Conservation (phyloP, 2,888 invertebrate species). For the Phortica magna region DNA sequence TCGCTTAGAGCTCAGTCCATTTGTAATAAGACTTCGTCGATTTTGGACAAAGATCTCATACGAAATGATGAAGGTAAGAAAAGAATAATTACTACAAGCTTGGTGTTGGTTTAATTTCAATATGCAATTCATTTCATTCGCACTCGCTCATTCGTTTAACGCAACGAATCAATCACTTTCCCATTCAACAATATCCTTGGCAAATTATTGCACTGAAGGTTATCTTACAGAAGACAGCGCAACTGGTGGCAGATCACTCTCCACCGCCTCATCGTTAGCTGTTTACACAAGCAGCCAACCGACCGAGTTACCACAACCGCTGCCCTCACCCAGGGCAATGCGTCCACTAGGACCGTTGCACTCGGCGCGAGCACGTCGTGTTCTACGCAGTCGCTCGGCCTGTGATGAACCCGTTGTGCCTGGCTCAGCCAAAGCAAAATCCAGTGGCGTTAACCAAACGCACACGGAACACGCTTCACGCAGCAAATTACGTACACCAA, state of each 20-base stretch:
- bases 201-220: slow-evolving; percentile 68
- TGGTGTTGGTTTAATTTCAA: neutral
- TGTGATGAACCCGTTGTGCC: slow-evolving; percentile 43
- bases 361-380: slow-evolving; percentile 74
- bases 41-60: neutral
- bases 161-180: slow-evolving; percentile 31
- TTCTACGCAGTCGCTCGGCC: slow-evolving; percentile 72
- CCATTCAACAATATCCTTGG: slow-evolving; percentile 20
- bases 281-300: slow-evolving; percentile 37
- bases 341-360: slow-evolving; percentile 74
- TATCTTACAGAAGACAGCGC: slow-evolving; percentile 78
- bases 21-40: too few relatives aligned
- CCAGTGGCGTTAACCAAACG: slow-evolving; percentile 39
- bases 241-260: slow-evolving; percentile 44
- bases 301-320: slow-evolving; percentile 25
- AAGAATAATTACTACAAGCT: neutral
- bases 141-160: neutral
- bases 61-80: neutral
- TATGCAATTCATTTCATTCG: neutral
- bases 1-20: too few relatives aligned
- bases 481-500: slow-evolving; percentile 73
- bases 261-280: slow-evolving; percentile 13
- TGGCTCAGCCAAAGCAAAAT: slow-evolving; percentile 49
- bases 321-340: slow-evolving; percentile 54
- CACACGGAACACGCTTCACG: slow-evolving; percentile 63